phyloP scores from a whole-genome alignment of 2,888 invertebrate species.

The Cepaea hortensis region DNA sequence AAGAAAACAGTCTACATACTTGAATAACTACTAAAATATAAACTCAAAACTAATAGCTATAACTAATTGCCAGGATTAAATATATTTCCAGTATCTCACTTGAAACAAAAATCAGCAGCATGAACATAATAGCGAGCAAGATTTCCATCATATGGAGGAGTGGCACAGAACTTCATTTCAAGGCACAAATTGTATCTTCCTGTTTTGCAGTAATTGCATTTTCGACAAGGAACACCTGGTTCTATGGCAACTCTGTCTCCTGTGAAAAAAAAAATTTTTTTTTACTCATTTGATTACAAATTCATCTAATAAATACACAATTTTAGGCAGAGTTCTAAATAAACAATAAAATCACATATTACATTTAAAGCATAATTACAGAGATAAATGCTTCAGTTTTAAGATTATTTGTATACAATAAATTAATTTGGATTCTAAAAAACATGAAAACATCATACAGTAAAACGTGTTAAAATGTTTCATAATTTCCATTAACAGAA shows the following conservation, averaged over 20 bases:
- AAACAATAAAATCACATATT: too few relatives aligned
- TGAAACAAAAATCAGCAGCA: constrained; percentile 81
- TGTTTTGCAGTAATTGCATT: constrained; percentile 88
- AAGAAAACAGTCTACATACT: too few relatives aligned
- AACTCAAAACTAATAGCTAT: too few relatives aligned
- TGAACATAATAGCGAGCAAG: constrained; percentile 91
- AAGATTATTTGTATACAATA: not conserved
- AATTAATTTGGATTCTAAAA: not conserved
- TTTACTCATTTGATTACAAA: not conserved
- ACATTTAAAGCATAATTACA: too few relatives aligned
- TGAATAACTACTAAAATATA: too few relatives aligned
- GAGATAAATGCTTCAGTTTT: not conserved
- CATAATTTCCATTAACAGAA: too few relatives aligned
- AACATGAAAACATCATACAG: not conserved
- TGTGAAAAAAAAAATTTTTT: constrained; percentile 38
- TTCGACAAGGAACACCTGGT: constrained; percentile 90
- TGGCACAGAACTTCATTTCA: constrained; percentile 93
- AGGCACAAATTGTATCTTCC: constrained; percentile 94
- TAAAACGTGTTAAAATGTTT: too few relatives aligned
- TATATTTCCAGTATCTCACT: constrained; percentile 69
- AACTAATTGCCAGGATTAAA: too few relatives aligned
- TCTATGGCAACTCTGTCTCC: constrained; percentile 96
- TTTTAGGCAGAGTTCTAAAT: too few relatives aligned
- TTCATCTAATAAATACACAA: too few relatives aligned
- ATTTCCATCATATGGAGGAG: constrained; percentile 94